Evolutionary conservation across 2,888 invertebrate genomes (phyloP).

Genomic region (Zygothrica quintamaculata): DNA sequence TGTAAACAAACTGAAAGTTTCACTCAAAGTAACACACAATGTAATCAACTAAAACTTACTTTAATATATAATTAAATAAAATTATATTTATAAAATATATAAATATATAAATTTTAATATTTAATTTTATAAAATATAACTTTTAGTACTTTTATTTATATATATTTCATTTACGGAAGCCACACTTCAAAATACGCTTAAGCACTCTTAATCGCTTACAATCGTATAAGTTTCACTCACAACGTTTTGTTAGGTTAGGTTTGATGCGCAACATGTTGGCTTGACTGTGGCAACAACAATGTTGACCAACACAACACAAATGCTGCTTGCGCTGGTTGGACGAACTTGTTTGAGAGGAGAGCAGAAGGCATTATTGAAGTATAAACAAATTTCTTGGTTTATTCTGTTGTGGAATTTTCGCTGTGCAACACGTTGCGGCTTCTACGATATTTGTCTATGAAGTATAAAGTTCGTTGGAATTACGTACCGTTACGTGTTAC

Average conservation of each 20-base stretch:
- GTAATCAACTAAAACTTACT: no score
- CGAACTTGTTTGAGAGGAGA: conserved; percentile 6
- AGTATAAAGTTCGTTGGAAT: neutral
- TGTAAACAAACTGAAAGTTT: no score
- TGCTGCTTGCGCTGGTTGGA: no score
- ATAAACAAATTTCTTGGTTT: conserved; percentile 22
- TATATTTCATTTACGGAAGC: no score
- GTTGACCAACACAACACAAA: no score
- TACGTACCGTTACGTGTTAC: no score
- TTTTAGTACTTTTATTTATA: no score
- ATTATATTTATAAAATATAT: neutral
- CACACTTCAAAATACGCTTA: no score
- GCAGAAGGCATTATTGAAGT: conserved; percentile 19
- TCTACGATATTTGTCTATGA: conserved; percentile 13
- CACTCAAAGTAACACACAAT: no score
- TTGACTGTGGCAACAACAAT: conserved; percentile 20
- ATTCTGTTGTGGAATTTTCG: conserved; percentile 60
- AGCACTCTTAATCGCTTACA: no score
- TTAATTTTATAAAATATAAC: no score
- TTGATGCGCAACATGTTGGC: conserved; percentile 24
- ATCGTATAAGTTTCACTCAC: no score
- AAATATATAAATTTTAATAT: neutral
- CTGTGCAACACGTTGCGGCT: conserved; percentile 60
- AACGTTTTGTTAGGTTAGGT: conserved; percentile 1
- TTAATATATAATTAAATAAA: neutral